Evolutionary conservation across 2,888 invertebrate genomes (phyloP).

Genomic region (Drosophila fulvimacula): DNA sequence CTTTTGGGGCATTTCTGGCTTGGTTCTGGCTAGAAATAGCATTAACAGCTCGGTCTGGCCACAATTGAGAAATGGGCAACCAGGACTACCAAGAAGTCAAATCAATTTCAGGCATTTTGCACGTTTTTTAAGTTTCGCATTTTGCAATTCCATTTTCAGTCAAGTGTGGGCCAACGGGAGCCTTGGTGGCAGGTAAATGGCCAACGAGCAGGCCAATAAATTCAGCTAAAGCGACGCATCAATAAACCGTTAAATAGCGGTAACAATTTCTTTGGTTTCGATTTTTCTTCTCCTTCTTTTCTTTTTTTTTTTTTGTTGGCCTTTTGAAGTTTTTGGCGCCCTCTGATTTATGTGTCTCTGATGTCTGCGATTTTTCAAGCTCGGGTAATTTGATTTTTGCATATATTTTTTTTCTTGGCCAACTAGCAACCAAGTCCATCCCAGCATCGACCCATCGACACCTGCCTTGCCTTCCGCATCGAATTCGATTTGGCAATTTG

Average conservation of each 20-base stretch:
- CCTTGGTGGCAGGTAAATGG: conserved; percentile 29
- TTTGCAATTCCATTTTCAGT: conserved; percentile 46
- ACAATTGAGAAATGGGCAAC: conserved; percentile 48
- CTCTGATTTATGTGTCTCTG: conserved; percentile 75
- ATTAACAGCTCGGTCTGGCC: conserved; percentile 35
- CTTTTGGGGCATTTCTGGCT: neutral
- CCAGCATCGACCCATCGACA: neutral
- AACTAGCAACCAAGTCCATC: conserved; percentile 2
- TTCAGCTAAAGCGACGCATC: conserved; percentile 75
- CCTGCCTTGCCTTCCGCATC: neutral
- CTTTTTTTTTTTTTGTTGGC: conserved; percentile 9
- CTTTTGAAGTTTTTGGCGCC: conserved; percentile 50
- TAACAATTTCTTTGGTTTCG: conserved; percentile 70
- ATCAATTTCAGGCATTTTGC: conserved; percentile 57
- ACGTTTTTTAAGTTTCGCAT: conserved; percentile 54
- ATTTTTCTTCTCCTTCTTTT: conserved; percentile 6
- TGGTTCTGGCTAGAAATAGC: neutral
- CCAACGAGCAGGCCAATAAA: conserved; percentile 74
- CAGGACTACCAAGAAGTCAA: conserved; percentile 41
- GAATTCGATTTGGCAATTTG: conserved; percentile 62
- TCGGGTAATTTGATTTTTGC: conserved; percentile 75
- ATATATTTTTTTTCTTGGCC: conserved; percentile 40
- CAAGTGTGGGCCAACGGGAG: neutral
- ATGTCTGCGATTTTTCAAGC: conserved; percentile 78
- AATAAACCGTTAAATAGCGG: conserved; percentile 81